Conservation (phyloP, 2,113 vertebrate species). For the Erythrolamprus reginae region DNA sequence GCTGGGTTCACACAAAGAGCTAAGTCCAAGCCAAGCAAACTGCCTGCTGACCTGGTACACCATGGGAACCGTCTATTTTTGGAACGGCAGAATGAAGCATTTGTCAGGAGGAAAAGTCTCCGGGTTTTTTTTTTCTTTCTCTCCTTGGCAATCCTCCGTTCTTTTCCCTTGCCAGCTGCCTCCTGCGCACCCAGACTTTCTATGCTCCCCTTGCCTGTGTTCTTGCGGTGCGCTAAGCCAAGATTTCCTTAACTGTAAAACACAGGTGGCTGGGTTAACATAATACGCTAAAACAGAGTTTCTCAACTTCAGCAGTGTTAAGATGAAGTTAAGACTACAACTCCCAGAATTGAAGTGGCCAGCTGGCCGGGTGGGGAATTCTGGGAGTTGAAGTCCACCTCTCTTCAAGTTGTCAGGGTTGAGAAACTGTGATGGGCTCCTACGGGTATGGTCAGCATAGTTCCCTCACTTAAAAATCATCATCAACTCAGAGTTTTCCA, state of each 20-base stretch:
- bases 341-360: background rate
- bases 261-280: background rate
- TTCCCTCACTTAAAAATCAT: too few relatives aligned
- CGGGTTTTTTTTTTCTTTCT: background rate
- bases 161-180: background rate
- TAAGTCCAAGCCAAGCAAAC: background rate
- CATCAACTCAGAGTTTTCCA: too few relatives aligned
- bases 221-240: background rate
- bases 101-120: background rate
- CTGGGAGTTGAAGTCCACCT: background rate
- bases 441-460: too few relatives aligned
- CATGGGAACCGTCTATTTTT: background rate
- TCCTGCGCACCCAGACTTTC: background rate
- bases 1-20: background rate
- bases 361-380: background rate
- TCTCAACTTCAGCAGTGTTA: background rate
- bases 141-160: background rate
- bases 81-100: background rate
- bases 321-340: background rate
- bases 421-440: too few relatives aligned
- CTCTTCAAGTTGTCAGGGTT: background rate
- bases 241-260: background rate
- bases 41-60: background rate
- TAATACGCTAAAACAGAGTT: background rate
- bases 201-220: background rate